Percentiles rank a stretch among this genome's conserved stretches.
These are phyloP conservation scores for Acanthaster planci DNA, from an alignment of 35 echinoderm and acorn worm species.

Conservation along the genomic window DNA sequence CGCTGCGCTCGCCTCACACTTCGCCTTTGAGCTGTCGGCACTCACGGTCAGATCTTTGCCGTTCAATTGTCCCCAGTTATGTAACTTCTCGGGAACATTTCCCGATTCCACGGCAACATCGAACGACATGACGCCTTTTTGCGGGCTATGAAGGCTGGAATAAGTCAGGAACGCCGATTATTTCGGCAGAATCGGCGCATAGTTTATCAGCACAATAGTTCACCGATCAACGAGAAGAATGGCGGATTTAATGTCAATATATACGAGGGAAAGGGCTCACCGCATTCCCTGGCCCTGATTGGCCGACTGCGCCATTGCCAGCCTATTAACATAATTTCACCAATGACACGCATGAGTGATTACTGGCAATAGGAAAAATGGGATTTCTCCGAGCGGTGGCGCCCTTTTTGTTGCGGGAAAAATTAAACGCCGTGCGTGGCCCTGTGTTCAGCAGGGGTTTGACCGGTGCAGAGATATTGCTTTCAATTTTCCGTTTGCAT, in stretches of 20 bases:
- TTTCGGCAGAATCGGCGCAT: slow-evolving; percentile 9
- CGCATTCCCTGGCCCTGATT: background rate
- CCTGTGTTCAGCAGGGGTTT: no score
- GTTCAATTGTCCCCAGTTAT: slow-evolving; percentile 19
- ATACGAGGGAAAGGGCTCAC: slow-evolving; percentile 16
- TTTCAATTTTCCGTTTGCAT: no score
- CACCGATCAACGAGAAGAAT: slow-evolving; percentile 14
- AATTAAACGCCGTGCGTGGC: no score
- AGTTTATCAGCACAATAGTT: background rate
- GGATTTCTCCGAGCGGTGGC: background rate
- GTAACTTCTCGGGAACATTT: slow-evolving; percentile 6
- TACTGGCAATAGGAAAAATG: background rate
- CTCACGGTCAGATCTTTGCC: background rate
- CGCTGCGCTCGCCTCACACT: background rate
- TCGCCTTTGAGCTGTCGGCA: background rate
- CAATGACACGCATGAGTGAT: slow-evolving; percentile 28
- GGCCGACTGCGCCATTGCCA: background rate
- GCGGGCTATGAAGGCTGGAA: background rate
- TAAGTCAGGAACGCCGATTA: slow-evolving; percentile 11
- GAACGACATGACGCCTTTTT: background rate
- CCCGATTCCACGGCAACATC: slow-evolving; percentile 12
- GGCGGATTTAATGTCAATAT: slow-evolving; percentile 29
- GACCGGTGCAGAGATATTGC: no score
- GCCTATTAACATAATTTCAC: slow-evolving; percentile 19
- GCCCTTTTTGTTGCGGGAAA: background rate